Conservation (phyloP, 2,113 vertebrate genomes). For the Thryonomys swinderianus region DNA sequence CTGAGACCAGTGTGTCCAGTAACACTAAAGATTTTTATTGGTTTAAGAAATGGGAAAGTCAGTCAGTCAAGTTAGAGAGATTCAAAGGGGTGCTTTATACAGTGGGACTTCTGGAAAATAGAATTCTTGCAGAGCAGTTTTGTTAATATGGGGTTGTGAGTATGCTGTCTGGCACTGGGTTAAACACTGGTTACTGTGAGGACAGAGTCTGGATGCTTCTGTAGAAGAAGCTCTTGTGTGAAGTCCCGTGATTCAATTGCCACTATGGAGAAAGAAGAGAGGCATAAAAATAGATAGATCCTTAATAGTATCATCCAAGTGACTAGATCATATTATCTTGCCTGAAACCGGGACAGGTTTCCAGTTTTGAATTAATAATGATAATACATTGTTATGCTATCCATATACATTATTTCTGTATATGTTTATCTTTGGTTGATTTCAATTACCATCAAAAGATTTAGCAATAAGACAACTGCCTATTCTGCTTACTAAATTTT, state of each 20-base stretch:
- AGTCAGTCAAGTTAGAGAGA: not conserved
- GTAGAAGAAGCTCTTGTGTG: not conserved
- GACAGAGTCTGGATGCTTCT: not conserved
- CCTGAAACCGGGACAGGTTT: not conserved
- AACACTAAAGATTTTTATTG: not conserved
- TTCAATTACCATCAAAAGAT: not conserved
- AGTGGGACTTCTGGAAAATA: not conserved
- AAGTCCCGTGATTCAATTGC: not conserved
- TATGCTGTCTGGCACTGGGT: not conserved
- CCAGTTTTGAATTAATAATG: not conserved
- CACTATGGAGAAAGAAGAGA: not conserved
- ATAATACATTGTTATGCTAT: not conserved
- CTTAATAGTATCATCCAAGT: not conserved
- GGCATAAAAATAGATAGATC: not conserved
- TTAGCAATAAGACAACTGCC: not conserved
- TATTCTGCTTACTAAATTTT: not conserved
- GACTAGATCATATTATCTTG: not conserved
- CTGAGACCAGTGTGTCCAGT: not conserved
- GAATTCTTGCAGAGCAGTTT: not conserved
- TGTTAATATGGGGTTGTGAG: not conserved
- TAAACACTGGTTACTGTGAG: not conserved
- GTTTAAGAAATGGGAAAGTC: not conserved
- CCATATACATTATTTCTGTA: not conserved
- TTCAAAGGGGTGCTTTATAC: not conserved
- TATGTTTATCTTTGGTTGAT: not conserved